Percentiles rank a stretch among this genome's conserved stretches.
These are phyloP conservation scores for Cottoperca gobio DNA, from an alignment of 2,797 vertebrate species.

Conservation along the genomic window DNA sequence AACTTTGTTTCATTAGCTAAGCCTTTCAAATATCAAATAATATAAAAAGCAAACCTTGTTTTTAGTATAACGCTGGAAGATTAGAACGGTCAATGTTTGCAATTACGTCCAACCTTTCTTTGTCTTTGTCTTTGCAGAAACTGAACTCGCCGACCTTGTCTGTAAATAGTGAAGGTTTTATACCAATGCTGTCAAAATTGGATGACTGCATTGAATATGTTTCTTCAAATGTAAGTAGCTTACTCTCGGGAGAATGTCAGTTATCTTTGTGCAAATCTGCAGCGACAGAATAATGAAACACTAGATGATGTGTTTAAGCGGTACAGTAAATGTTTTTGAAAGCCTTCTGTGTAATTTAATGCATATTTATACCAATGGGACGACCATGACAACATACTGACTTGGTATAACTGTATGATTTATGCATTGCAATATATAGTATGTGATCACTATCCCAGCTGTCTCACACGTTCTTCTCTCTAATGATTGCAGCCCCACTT, in stretches of 20 bases:
- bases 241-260: not conserved
- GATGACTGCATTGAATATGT: conserved; percentile 98
- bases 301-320: not conserved
- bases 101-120: not conserved
- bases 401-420: not conserved
- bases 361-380: not conserved
- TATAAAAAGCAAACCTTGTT: no score
- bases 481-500: conserved; percentile 90
- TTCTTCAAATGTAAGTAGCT: conserved; percentile 93
- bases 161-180: conserved; percentile 97
- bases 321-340: not conserved
- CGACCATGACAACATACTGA: not conserved
- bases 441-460: not conserved
- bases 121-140: conserved; percentile 86
- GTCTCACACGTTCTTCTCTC: conserved; percentile 54
- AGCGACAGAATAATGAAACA: not conserved
- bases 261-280: not conserved
- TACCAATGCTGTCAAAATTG: conserved; percentile 96
- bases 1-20: not conserved
- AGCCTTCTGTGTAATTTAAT: not conserved
- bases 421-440: not conserved
- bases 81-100: not conserved
- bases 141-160: conserved; percentile 95
- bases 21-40: not conserved
- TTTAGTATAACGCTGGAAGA: conserved; percentile 13